phyloP scores from a whole-genome alignment of 2,797 vertebrate species.

The Peromyscus aztecus region DNA sequence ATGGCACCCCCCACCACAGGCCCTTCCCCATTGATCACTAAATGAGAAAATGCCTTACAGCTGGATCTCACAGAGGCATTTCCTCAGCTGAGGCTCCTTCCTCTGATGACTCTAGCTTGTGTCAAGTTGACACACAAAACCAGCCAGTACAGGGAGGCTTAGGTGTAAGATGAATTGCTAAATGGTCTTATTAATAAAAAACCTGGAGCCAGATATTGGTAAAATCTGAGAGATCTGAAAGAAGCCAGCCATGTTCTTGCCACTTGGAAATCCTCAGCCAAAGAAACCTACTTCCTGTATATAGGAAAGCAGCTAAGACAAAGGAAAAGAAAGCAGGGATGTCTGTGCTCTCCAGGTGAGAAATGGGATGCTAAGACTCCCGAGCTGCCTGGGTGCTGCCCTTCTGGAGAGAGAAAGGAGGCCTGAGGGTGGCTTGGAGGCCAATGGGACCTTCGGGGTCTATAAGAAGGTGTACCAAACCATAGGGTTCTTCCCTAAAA shows the following conservation, averaged over 20 bases:
- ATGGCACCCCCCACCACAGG: background rate
- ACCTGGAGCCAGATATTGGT: too few species aligned
- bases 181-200: too few species aligned
- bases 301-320: background rate
- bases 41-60: background rate
- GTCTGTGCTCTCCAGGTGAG: background rate
- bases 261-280: too few species aligned
- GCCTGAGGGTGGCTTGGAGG: background rate
- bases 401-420: background rate
- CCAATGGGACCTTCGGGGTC: background rate
- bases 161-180: too few species aligned
- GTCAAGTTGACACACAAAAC: background rate
- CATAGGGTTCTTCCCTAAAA: background rate
- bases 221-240: too few species aligned
- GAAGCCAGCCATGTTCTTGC: too few species aligned
- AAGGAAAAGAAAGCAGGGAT: background rate
- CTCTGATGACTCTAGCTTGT: background rate
- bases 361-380: background rate
- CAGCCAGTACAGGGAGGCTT: background rate
- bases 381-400: background rate
- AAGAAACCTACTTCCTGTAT: too few species aligned
- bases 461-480: background rate
- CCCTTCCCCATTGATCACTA: background rate
- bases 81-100: background rate
- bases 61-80: background rate